phyloP scores from a whole-genome alignment of 1,140 invertebrate genomes.

The Drosophila azteca region DNA sequence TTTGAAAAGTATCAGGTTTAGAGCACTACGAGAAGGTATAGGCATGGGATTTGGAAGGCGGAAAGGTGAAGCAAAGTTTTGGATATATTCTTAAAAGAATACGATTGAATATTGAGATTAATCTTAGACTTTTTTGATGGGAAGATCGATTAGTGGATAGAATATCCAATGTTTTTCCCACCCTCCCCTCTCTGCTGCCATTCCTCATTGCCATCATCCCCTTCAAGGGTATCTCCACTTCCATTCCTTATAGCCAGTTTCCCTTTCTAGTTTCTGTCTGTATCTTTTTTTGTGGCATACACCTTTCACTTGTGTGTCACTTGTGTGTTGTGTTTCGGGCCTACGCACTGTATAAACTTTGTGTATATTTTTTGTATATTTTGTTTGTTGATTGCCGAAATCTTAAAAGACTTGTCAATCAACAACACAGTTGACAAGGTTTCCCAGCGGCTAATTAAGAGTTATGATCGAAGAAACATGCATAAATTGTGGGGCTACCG shows the following conservation, averaged over 20 bases:
- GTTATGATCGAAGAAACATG: conserved; percentile 75
- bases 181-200: no score
- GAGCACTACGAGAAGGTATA: conserved; percentile 22
- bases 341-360: conserved; percentile 61
- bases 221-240: not conserved
- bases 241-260: conserved; percentile 21
- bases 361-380: conserved; percentile 37
- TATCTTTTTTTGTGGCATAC: conserved; percentile 33
- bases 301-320: conserved; percentile 63
- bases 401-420: conserved; percentile 78
- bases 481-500: conserved; percentile 63
- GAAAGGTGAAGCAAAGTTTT: not conserved
- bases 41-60: conserved; percentile 28
- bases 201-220: not conserved
- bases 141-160: not conserved
- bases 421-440: conserved; percentile 75
- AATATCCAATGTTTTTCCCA: no score
- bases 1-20: conserved; percentile 46
- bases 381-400: conserved; percentile 69
- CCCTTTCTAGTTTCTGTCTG: conserved; percentile 33
- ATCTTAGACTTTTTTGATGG: no score
- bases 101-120: not conserved
- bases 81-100: no score
- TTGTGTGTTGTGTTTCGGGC: conserved; percentile 9
- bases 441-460: conserved; percentile 71